Evolutionary conservation across 2,888 invertebrate genomes (phyloP), one percentile per base, ranked within the genome.

Genomic region (Parnassius apollo): DNA sequence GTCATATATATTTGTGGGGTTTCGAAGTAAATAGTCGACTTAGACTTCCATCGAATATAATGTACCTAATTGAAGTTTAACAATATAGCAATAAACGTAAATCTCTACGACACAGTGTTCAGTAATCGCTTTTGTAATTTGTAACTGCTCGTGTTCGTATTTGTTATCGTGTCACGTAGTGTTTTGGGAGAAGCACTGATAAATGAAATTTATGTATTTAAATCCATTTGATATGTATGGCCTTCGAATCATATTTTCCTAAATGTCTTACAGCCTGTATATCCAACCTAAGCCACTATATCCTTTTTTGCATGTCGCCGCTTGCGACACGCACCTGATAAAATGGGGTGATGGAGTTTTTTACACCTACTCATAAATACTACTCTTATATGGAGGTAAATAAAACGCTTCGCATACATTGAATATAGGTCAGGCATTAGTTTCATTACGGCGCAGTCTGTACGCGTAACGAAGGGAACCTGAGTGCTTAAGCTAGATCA

Each of bases 381-480:
- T 53, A 42, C 35, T 56, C 22, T 7, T 42, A 46, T 46, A 46
- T 56, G 9, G 46, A 45, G 22, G 45, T 25, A 18, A 56, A 56
- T 25, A 46, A 45, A n/a, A 44, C 22, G 49, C 9, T 49, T 42
- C 35, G 35, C 57, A 50, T 42, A 50, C 18, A 46, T 42, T 9
- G 57, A 50, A 57, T 58, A 52, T 49, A 58, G 49, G 25, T 53
- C 53, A 55, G 42, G 45, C 46, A 22, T 42, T 80, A 77, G 75
- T 78, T 79, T 74, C 75, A 81, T 77, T 80, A 82, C 69, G 69
- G 71, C 71, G 65, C 71, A 74, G 69, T 46, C 52, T 70, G 69
- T 72, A 73, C 73, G 73, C 79, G 73, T 80, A 85, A 86, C 84
- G 81, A 81, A 84, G 83, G 81, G 84, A 85, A 86, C 85, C 82